phyloP scores from a whole-genome alignment of 1,140 invertebrate species.

The Chironomus striatipennis region DNA sequence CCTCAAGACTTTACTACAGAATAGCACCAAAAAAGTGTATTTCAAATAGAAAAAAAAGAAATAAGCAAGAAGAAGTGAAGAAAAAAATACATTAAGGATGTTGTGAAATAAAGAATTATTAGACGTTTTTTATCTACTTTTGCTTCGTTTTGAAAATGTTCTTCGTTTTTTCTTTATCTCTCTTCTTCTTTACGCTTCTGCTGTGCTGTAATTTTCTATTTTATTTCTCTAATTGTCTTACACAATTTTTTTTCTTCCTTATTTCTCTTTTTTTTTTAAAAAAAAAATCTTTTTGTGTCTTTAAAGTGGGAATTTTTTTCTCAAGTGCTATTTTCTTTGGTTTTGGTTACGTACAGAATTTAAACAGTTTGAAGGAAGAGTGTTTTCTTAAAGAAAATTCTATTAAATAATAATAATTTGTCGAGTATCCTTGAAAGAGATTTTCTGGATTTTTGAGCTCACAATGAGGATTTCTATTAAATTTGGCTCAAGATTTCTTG shows the following conservation, averaged over 20 bases:
- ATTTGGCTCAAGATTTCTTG: too few relatives aligned
- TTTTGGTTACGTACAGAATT: too few relatives aligned
- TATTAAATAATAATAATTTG: too few relatives aligned
- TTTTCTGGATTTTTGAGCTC: too few relatives aligned
- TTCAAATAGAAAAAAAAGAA: not conserved
- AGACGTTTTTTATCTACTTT: slow-evolving; percentile 19
- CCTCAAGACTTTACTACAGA: too few relatives aligned
- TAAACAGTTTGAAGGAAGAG: not conserved
- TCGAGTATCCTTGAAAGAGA: too few relatives aligned
- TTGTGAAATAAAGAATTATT: slow-evolving; percentile 23
- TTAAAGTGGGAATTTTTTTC: not conserved
- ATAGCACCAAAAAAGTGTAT: not conserved
- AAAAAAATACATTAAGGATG: slow-evolving; percentile 24
- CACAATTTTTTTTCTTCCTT: not conserved
- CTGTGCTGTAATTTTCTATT: not conserved
- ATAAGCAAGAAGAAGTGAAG: slow-evolving; percentile 4
- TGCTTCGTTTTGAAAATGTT: slow-evolving; percentile 3
- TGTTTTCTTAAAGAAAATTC: not conserved
- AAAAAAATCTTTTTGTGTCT: not conserved
- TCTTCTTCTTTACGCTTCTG: not conserved
- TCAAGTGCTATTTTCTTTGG: not conserved
- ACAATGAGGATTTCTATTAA: too few relatives aligned
- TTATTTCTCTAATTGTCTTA: slow-evolving; percentile 15
- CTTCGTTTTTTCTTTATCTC: not conserved
- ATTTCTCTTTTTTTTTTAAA: not conserved